Percentiles rank a stretch among this genome's conserved stretches.
Conservation (phyloP, 2,888 invertebrate species). For the Epiblema foenella region DNA sequence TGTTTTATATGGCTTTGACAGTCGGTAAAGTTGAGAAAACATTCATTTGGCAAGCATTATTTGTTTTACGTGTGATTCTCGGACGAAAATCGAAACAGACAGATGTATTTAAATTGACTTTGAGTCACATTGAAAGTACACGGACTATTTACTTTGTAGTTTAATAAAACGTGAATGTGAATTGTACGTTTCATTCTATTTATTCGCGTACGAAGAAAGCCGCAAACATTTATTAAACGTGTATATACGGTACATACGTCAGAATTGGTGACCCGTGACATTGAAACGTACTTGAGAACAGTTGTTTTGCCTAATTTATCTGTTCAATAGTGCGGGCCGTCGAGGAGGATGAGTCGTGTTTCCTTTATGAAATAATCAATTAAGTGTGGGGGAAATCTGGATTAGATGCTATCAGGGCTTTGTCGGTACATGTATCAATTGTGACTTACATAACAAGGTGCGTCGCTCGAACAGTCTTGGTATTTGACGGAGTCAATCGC, state of each 20-base stretch:
- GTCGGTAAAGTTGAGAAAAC: constrained; percentile 23
- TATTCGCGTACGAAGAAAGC: background rate
- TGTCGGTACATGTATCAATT: constrained; percentile 79
- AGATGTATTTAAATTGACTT: constrained; percentile 20
- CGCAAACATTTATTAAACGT: background rate
- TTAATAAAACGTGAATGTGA: constrained; percentile 1
- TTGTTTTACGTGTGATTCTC: constrained; percentile 26
- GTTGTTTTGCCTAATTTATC: constrained; percentile 71
- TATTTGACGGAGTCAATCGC: constrained; percentile 50
- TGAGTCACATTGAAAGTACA: constrained; percentile 29
- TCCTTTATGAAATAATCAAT: constrained; percentile 82
- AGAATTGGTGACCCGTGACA: background rate
- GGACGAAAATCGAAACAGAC: constrained; percentile 11
- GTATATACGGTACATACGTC: background rate
- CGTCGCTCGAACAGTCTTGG: constrained; percentile 57
- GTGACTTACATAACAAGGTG: constrained; percentile 74
- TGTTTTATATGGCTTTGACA: constrained; percentile 30
- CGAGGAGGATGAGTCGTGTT: constrained; percentile 79
- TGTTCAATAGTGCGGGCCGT: constrained; percentile 64
- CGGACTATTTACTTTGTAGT: background rate
- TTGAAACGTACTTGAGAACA: constrained; percentile 50
- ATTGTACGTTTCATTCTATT: background rate
- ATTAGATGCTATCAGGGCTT: constrained; percentile 78
- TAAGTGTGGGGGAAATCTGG: constrained; percentile 80
- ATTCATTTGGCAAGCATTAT: constrained; percentile 25